These are phyloP conservation scores for Oryzias javanicus DNA, from an alignment of 2,113 vertebrate species.

Conservation along the genomic window DNA sequence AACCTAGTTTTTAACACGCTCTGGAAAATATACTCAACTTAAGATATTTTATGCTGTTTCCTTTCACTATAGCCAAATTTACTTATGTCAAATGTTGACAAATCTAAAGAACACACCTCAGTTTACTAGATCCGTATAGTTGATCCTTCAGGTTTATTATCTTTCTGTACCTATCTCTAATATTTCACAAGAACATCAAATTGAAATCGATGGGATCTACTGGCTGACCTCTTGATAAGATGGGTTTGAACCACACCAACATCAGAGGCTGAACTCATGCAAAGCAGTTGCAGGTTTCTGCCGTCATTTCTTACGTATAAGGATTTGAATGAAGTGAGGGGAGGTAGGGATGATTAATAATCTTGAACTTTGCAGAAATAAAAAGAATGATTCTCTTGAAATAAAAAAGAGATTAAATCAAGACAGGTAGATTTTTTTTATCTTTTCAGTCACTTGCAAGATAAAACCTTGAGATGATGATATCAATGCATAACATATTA, in stretches of 20 bases:
- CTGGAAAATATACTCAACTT: too few species aligned
- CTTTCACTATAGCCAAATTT: too few species aligned
- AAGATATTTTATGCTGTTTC: too few species aligned
- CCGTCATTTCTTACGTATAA: slow-evolving; percentile 38
- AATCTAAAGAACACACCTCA: too few species aligned
- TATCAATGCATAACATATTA: background rate
- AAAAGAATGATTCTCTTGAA: background rate
- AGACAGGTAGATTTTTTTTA: background rate
- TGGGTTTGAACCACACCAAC: slow-evolving; percentile 13
- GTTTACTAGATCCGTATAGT: too few species aligned
- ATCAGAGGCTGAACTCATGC: slow-evolving; percentile 34
- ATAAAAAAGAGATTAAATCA: background rate
- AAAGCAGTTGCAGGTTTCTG: slow-evolving; percentile 22
- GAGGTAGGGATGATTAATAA: slow-evolving; percentile 14
- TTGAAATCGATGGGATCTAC: slow-evolving; percentile 30
- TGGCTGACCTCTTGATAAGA: background rate
- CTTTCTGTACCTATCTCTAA: too few species aligned
- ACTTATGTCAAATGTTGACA: too few species aligned
- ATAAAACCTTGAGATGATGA: background rate
- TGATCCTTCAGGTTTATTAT: too few species aligned
- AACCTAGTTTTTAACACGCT: too few species aligned
- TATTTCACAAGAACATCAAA: slow-evolving; percentile 16
- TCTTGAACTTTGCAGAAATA: background rate
- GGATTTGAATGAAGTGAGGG: slow-evolving; percentile 43
- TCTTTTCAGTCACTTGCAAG: background rate